Conservation (phyloP, 1,140 invertebrate species). For the Glossosoma conforme region DNA sequence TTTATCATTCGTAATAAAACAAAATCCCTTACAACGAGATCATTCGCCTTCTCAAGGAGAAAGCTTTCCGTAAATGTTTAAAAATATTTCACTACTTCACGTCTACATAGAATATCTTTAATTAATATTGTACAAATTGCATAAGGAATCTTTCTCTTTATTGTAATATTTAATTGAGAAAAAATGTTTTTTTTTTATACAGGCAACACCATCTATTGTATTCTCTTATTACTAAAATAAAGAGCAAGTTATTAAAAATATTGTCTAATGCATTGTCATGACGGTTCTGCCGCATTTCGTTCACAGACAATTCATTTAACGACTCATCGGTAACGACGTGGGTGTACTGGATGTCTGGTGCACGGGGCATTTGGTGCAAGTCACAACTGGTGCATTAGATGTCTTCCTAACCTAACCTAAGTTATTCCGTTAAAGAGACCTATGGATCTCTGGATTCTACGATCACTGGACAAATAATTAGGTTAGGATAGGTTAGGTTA, state of each 20-base stretch:
- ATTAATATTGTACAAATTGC: neutral
- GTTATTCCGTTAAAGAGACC: no score
- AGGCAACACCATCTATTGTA: conserved; percentile 10
- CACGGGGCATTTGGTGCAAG: no score
- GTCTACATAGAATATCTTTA: conserved; percentile 5
- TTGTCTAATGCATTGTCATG: no score
- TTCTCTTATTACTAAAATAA: conserved; percentile 15
- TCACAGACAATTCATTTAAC: no score
- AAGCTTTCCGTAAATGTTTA: conserved; percentile 14
- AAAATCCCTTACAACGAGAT: conserved; percentile 32
- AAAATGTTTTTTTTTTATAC: conserved; percentile 16
- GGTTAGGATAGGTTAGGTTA: no score
- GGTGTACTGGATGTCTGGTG: no score
- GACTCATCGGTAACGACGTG: no score
- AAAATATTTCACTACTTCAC: neutral
- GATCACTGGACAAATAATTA: no score
- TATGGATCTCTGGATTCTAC: no score
- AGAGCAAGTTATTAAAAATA: conserved; percentile 4
- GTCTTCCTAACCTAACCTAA: no score
- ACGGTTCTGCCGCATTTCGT: no score
- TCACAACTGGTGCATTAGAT: no score
- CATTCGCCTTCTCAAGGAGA: conserved; percentile 27
- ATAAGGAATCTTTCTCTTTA: conserved; percentile 3
- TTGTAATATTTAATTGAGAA: conserved; percentile 2
- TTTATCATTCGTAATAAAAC: conserved; percentile 26